These are phyloP conservation scores for Eudorcas thomsonii DNA, from an alignment of 2,113 vertebrate genomes.

Conservation along the genomic window DNA sequence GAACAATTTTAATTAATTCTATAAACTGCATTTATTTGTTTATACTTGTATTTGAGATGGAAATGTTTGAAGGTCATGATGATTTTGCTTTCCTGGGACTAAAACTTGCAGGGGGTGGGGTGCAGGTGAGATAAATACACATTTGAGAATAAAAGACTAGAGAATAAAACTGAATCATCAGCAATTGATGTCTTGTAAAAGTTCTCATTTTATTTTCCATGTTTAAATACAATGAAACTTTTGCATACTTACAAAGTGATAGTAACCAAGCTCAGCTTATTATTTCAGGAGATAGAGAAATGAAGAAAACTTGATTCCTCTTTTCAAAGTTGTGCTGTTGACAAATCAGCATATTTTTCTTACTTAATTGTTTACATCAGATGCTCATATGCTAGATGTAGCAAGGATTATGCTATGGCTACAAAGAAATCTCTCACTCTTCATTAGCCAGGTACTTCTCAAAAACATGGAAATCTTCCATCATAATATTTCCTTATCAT, in stretches of 20 bases:
- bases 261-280: neutral
- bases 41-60: conserved; percentile 23
- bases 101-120: neutral
- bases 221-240: neutral
- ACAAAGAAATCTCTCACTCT: neutral
- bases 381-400: neutral
- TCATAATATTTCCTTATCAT: neutral
- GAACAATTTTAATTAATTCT: conserved; percentile 60
- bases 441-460: neutral
- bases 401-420: neutral
- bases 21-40: conserved; percentile 53
- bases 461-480: neutral
- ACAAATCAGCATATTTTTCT: neutral
- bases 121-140: neutral
- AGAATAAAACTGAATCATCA: neutral
- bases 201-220: neutral
- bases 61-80: conserved; percentile 13
- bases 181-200: neutral
- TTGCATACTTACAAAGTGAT: neutral
- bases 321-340: neutral
- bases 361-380: neutral
- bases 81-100: neutral
- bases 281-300: neutral
- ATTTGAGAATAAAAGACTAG: neutral
- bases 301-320: neutral